Base-by-base conservation (phyloP, 2,888 invertebrate genomes). In the Netelia virgata region DNA sequence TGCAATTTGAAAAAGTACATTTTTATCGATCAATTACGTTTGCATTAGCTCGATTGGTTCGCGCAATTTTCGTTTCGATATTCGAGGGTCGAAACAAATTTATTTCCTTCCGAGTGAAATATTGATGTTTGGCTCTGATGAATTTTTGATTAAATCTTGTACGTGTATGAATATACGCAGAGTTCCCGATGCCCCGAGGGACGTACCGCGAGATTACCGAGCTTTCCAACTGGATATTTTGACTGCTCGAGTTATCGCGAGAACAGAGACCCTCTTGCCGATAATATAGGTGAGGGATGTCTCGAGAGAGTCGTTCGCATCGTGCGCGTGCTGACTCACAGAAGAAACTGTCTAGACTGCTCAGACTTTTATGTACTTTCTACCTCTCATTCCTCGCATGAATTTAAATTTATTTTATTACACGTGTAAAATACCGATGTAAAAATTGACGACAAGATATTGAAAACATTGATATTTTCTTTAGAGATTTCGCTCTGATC, bases 201-300 rank as follows among this genome's bases (percentile, higher is more conserved):
- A 69, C 28, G 11, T 78, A 16, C 28, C 8, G n/a, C 20, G 20
- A 53, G 57, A 55, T 69, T 61, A 16, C 10, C 47, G 36, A 74
- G 50, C 28, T 16, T 18, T n/a, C 59, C 20, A 61, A 28, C 61
- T 69, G 63, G 43, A 70, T 36, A 16, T 78, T 53, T 70, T 10
- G 16, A 8, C 8, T 55, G 41, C 55, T n/a, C n/a, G 20, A 78
- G 63, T 72, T 78, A 50, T 64, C 16, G 11, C 14, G 50, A 43
- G 69, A 53, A 69, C 53, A 47, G 18, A 28, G n/a, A 47, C 41
- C 43, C 41, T 16, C 41, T 41, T 10, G 53, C 20, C 63, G 59
- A 78, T 78, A 78, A 63, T 63, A 64, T 47, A 78, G 63, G 16
- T 61, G 61, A 61, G 55, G 43, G 43, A 23, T 36, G 53, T 70